Evolutionary conservation across 53 echinoderm and acorn worm genomes (phyloP), one percentile per base, ranked within the genome.

Genomic region (Henricia sp.): DNA sequence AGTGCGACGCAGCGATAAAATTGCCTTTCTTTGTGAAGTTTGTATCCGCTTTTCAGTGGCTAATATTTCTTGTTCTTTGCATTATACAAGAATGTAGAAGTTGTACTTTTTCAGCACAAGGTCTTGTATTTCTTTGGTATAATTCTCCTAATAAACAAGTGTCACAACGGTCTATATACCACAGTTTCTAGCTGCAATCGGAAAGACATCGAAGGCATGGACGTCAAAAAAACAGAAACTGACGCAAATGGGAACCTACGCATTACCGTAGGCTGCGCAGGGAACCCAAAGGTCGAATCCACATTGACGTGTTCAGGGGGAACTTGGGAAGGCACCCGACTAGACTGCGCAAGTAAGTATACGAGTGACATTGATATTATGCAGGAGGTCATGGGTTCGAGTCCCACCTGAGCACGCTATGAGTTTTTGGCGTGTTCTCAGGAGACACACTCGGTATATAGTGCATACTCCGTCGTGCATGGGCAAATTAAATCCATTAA

Each of bases 321-420:
- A 36, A 16, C 19, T 21, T 80, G 80, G 80, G 34, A 30, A 1
- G 80, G 80, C 19, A 33, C 19, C 1, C 13, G 63, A 30, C 8
- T 48, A 20, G 63, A 62, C 50, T 80, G 80, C 12, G 46, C 63
- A 1, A 30, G 80, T 80, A 32, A 64, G 80, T 73, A 19, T n/a
- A n/a, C n/a, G n/a, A n/a, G n/a, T n/a, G n/a, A n/a, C n/a, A n/a
- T n/a, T n/a, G n/a, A n/a, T n/a, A n/a, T n/a, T n/a, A n/a, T n/a
- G n/a, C n/a, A n/a, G n/a, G n/a, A n/a, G n/a, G n/a, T n/a, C n/a
- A n/a, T n/a, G n/a, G n/a, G n/a, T n/a, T n/a, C n/a, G n/a, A n/a
- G n/a, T n/a, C n/a, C n/a, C n/a, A n/a, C n/a, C n/a, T n/a, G n/a
- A n/a, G n/a, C n/a, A n/a, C n/a, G n/a, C n/a, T n/a, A n/a, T n/a